phyloP scores from a whole-genome alignment of 2,113 vertebrate species.

The Xerus inauris region DNA sequence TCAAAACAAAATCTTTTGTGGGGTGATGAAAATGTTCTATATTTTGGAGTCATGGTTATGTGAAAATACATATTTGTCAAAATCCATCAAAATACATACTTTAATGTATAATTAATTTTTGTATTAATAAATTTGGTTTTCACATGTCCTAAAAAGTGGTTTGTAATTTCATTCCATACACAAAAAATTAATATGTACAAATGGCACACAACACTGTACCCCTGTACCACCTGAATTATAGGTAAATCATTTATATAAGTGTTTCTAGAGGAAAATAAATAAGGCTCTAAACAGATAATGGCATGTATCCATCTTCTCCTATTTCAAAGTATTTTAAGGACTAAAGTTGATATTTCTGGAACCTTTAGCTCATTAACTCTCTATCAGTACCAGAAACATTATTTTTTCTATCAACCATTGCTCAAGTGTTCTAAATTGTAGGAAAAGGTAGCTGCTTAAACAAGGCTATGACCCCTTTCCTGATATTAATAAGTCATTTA shows the following conservation, averaged over 20 bases:
- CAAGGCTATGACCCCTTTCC: neutral
- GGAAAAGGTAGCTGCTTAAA: neutral
- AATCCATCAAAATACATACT: neutral
- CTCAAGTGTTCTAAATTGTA: conserved; percentile 10
- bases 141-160: neutral
- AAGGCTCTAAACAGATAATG: neutral
- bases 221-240: neutral
- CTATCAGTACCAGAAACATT: neutral
- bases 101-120: neutral
- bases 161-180: neutral
- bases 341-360: neutral
- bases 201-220: neutral
- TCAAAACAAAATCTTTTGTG: neutral
- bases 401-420: neutral
- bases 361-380: neutral
- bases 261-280: neutral
- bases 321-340: conserved; percentile 34
- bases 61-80: conserved; percentile 7
- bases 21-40: conserved; percentile 20
- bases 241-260: neutral
- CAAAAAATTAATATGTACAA: neutral
- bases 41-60: neutral
- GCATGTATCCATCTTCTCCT: neutral
- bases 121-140: neutral
- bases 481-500: neutral